Evolutionary conservation across 1,140 invertebrate genomes (phyloP).

Genomic region (Harpegnathos saltator): DNA sequence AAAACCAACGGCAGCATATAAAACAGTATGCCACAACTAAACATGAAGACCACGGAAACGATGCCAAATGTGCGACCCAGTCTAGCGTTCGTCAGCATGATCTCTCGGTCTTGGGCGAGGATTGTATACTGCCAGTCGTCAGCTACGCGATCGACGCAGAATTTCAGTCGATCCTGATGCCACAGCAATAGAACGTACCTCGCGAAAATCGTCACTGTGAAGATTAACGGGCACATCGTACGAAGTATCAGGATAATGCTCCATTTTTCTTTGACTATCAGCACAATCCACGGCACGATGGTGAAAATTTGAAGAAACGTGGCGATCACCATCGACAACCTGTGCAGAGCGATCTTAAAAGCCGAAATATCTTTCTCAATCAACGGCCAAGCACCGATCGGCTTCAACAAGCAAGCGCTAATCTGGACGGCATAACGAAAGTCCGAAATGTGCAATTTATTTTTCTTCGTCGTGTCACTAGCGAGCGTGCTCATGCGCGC

Average conservation of each 20-base stretch:
- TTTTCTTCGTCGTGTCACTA: constrained; percentile 15
- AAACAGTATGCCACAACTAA: constrained; percentile 14
- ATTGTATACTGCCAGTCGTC: constrained; percentile 73
- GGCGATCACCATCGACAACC: background rate
- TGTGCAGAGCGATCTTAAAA: background rate
- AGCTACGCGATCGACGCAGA: constrained; percentile 72
- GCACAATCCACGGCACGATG: background rate
- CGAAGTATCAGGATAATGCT: constrained; percentile 67
- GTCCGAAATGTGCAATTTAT: background rate
- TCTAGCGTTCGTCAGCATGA: constrained; percentile 52
- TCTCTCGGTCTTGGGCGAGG: constrained; percentile 13
- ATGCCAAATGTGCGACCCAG: constrained; percentile 31
- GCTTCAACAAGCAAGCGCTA: constrained; percentile 43
- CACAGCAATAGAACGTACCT: constrained; percentile 71
- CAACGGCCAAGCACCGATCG: constrained; percentile 57
- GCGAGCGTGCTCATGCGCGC: background rate
- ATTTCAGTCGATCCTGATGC: constrained; percentile 62
- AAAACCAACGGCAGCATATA: constrained; percentile 48
- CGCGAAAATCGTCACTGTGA: constrained; percentile 69
- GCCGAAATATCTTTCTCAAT: background rate
- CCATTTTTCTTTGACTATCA: constrained; percentile 64
- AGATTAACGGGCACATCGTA: constrained; percentile 72
- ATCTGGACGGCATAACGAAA: constrained; percentile 49
- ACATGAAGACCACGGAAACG: constrained; percentile 52
- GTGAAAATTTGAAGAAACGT: constrained; percentile 12